These are phyloP conservation scores for Pristionchus japonicus DNA, from an alignment of 2,888 invertebrate genomes.

Conservation along the genomic window DNA sequence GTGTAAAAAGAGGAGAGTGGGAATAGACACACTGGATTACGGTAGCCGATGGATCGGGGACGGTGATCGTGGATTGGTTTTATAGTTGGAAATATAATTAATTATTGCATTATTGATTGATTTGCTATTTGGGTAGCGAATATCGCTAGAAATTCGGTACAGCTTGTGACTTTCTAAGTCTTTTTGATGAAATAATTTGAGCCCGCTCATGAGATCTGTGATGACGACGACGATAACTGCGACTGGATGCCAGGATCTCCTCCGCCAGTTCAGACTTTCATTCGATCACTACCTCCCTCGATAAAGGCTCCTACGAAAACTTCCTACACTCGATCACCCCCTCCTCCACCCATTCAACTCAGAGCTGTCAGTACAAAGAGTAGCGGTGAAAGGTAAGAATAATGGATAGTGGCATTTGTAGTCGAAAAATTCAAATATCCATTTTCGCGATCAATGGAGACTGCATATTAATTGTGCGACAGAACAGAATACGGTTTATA, in stretches of 20 bases:
- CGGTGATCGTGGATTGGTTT: too few relatives aligned
- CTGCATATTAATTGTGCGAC: too few relatives aligned
- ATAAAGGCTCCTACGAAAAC: background rate
- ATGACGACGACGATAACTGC: slow-evolving; percentile 31
- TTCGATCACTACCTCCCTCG: background rate
- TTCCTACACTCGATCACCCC: background rate
- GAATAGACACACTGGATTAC: too few relatives aligned
- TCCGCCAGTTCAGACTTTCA: background rate
- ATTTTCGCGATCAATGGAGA: too few relatives aligned
- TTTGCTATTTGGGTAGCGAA: too few relatives aligned
- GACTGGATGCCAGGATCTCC: slow-evolving; percentile 9
- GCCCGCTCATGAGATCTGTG: slow-evolving; percentile 38
- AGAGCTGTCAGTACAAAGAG: background rate
- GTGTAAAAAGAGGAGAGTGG: too few relatives aligned
- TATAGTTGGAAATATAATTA: too few relatives aligned
- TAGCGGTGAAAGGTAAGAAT: background rate
- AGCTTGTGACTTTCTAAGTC: background rate
- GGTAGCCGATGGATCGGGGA: too few relatives aligned
- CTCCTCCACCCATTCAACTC: slow-evolving; percentile 21
- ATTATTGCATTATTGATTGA: too few relatives aligned
- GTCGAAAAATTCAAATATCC: background rate
- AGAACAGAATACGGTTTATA: too few relatives aligned
- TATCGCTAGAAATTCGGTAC: background rate
- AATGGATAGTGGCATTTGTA: background rate
- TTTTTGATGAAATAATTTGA: background rate